Percentiles rank a stretch among this genome's conserved stretches.
These are phyloP conservation scores for Scaptomyza cyrtandrae DNA, from an alignment of 2,888 invertebrate species.

Conservation along the genomic window DNA sequence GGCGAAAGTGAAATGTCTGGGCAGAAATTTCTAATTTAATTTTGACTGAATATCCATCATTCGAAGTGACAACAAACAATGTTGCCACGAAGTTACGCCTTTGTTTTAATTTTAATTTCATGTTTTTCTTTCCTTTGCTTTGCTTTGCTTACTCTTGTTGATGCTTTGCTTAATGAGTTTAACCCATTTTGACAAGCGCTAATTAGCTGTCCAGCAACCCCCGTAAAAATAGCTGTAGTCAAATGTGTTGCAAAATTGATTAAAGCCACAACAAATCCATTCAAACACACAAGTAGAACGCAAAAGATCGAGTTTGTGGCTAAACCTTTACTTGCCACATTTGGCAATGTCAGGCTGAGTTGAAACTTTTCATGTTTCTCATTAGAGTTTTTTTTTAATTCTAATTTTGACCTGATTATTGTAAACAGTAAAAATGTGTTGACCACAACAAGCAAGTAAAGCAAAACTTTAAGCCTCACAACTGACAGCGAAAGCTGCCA, in stretches of 20 bases:
- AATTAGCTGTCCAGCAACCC: conserved; percentile 53
- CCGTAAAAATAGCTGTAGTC: conserved; percentile 11
- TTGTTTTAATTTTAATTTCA: not conserved
- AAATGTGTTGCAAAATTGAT: conserved; percentile 55
- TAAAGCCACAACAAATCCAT: conserved; percentile 47
- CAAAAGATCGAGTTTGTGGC: conserved; percentile 23
- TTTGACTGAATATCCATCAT: conserved; percentile 20
- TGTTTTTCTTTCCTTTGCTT: not conserved
- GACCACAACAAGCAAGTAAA: conserved; percentile 13
- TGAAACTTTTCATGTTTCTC: not conserved
- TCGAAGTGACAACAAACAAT: conserved; percentile 13
- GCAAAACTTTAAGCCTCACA: conserved; percentile 31
- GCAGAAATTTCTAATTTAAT: conserved; percentile 22
- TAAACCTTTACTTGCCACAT: conserved; percentile 18
- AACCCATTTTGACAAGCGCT: conserved; percentile 45
- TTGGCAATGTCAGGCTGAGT: conserved; percentile 3
- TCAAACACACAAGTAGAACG: conserved; percentile 40
- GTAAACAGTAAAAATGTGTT: not conserved
- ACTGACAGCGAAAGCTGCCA: conserved; percentile 51
- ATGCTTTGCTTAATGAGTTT: conserved; percentile 26
- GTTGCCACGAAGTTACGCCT: conserved; percentile 23
- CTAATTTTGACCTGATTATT: not conserved
- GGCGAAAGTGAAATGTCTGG: conserved; percentile 30
- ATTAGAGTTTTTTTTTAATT: not conserved
- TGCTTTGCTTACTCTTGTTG: not conserved